Evolutionary conservation across 2,888 invertebrate genomes (phyloP), one percentile per base, ranked within the genome.

Genomic region (Sphinx pinastri): DNA sequence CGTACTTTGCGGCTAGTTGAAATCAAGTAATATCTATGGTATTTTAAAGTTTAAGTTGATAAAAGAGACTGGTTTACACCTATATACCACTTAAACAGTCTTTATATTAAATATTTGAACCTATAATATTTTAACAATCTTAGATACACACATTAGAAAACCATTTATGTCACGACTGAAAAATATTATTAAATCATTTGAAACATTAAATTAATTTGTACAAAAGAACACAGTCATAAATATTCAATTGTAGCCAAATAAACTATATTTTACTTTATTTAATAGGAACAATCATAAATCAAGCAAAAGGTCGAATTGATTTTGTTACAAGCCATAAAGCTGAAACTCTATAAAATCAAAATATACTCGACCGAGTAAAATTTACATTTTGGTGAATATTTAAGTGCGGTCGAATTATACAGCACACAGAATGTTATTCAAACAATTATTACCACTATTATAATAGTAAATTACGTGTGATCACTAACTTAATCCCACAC

Each of bases 371-470:
- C 76, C 73, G 77, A 77, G 77, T 72, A 71, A 77, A 78, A 81
- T 84, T 82, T 81, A 71, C 78, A 80, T 84, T 82, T 75, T 77
- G 72, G 77, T 80, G 76, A 76, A 81, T 79, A 81, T 79, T 81
- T 76, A 75, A 80, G 76, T 73, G 72, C 76, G 71, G 74, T 74
- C 75, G 71, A 75, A 77, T 55, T 19, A 55, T 63, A 63, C 63
- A 49, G 63, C 63, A 70, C 68, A 70, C 72, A 77, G 74, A 73
- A 76, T 74, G 73, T 73, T 76, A 76, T 75, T 78, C 73, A 73
- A 76, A 72, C 72, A 68, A 73, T 74, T 77, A 76, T 78, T 74
- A 74, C 70, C 73, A 72, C 68, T 59, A 74, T 60, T 49, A 57
- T 47, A 25, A 45, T 19, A n/a, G 54, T 68, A 68, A 54, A 55